Percentiles rank a stretch among this genome's conserved stretches.
These are phyloP conservation scores for Orthosia cruda DNA, from an alignment of 2,888 invertebrate species.

Conservation along the genomic window DNA sequence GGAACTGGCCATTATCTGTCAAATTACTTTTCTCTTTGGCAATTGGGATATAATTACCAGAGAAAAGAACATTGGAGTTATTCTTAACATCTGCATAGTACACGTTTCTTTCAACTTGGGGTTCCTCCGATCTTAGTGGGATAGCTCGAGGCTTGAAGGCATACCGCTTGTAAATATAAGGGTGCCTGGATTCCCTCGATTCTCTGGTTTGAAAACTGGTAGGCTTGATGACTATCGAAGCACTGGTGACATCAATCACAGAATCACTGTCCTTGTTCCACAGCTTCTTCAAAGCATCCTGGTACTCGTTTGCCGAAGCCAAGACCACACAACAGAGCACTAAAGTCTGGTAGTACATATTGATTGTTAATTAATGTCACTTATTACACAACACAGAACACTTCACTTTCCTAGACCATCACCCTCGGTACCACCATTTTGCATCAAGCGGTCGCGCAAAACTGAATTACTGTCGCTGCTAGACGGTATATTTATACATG, in stretches of 20 bases:
- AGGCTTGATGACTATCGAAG: constrained; percentile 83
- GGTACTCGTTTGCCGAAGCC: constrained; percentile 79
- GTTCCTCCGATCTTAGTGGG: constrained; percentile 77
- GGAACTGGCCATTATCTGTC: constrained; percentile 71
- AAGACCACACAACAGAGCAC: constrained; percentile 80
- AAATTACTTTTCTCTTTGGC: constrained; percentile 87
- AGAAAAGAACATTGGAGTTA: constrained; percentile 87
- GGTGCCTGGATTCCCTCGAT: constrained; percentile 72
- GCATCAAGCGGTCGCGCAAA: constrained; percentile 89
- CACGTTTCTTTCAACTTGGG: constrained; percentile 79
- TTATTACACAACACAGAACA: constrained; percentile 78
- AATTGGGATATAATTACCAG: constrained; percentile 89
- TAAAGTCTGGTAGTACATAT: constrained; percentile 80
- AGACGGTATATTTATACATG: constrained; percentile 90
- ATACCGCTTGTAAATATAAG: constrained; percentile 75
- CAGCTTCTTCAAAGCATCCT: constrained; percentile 83
- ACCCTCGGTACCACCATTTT: constrained; percentile 87
- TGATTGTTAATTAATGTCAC: constrained; percentile 77
- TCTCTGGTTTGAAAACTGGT: constrained; percentile 70
- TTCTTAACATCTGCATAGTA: constrained; percentile 82
- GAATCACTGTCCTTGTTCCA: constrained; percentile 85
- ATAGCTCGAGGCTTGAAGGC: constrained; percentile 86
- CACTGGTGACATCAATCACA: constrained; percentile 85
- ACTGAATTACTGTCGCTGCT: constrained; percentile 88
- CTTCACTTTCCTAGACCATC: constrained; percentile 85